Percentiles rank a stretch among this genome's conserved stretches.
Conservation (phyloP, 2,888 invertebrate species). For the Clunio marinus region DNA sequence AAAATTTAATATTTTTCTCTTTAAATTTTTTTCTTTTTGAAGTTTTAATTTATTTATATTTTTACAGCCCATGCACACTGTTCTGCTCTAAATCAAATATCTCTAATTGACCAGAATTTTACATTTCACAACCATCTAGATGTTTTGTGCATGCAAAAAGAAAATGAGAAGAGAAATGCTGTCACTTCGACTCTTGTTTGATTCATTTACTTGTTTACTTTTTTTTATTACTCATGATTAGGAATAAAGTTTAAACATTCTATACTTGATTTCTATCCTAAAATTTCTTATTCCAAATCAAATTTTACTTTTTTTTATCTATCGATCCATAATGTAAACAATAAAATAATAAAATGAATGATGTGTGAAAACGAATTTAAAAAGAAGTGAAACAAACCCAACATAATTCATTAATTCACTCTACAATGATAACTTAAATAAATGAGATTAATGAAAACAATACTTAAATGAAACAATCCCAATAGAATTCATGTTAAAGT, state of each 20-base stretch:
- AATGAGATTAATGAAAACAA: too few relatives aligned
- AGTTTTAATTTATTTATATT: conserved; percentile 1
- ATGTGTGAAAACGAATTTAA: conserved; percentile 1
- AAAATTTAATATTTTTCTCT: conserved; percentile 13
- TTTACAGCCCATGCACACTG: conserved; percentile 32
- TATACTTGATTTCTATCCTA: not conserved
- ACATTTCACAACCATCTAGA: conserved; percentile 38
- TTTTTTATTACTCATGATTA: not conserved
- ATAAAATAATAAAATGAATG: too few relatives aligned
- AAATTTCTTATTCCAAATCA: not conserved
- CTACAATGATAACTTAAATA: too few relatives aligned
- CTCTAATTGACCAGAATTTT: conserved; percentile 36
- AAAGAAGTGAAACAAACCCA: not conserved
- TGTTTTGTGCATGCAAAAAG: not conserved
- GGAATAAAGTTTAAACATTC: not conserved
- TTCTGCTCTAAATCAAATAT: conserved; percentile 26
- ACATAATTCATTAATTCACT: not conserved
- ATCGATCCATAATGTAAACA: not conserved
- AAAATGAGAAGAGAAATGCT: not conserved
- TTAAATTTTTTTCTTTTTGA: conserved; percentile 13
- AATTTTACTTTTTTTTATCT: not conserved
- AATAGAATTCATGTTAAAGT: too few relatives aligned
- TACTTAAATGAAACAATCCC: too few relatives aligned
- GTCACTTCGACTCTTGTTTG: too few relatives aligned
- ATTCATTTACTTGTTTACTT: not conserved